Percentiles rank a stretch among this genome's conserved stretches.
These are phyloP conservation scores for Zaprionus kolodkinae DNA, from an alignment of 1,140 invertebrate species.

Conservation along the genomic window DNA sequence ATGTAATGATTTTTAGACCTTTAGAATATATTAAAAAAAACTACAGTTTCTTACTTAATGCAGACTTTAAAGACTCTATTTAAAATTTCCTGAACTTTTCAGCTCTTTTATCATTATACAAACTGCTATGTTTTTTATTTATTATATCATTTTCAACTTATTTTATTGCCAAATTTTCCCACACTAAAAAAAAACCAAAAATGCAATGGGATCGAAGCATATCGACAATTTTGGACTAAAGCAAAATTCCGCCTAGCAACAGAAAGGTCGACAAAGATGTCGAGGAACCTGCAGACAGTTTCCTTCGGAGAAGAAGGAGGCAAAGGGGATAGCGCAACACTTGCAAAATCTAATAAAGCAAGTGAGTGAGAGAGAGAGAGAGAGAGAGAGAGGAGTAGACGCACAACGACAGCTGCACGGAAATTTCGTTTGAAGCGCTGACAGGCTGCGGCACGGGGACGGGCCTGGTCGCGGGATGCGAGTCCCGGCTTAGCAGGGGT, in stretches of 20 bases:
- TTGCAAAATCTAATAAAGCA: constrained; percentile 74
- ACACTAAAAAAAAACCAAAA: no score
- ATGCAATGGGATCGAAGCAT: no score
- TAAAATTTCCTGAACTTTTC: no score
- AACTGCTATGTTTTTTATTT: no score
- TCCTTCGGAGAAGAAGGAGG: background rate
- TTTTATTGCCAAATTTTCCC: no score
- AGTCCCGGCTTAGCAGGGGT: constrained; percentile 52
- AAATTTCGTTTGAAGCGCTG: constrained; percentile 47
- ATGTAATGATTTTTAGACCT: background rate
- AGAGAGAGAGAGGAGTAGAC: no score
- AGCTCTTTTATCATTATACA: no score
- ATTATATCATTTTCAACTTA: no score
- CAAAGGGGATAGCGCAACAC: constrained; percentile 56
- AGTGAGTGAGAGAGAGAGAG: constrained; percentile 37
- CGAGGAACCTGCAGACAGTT: constrained; percentile 31
- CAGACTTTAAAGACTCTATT: no score
- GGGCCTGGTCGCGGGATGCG: constrained; percentile 26
- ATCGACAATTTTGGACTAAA: background rate
- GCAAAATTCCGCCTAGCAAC: constrained; percentile 62
- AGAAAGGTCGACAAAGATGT: constrained; percentile 31
- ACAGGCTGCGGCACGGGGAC: background rate
- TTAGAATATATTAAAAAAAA: no score
- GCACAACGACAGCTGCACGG: constrained; percentile 62
- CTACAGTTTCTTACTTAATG: no score